phyloP scores from a whole-genome alignment of 2,113 vertebrate species.

The Mystacornis crossleyi region DNA sequence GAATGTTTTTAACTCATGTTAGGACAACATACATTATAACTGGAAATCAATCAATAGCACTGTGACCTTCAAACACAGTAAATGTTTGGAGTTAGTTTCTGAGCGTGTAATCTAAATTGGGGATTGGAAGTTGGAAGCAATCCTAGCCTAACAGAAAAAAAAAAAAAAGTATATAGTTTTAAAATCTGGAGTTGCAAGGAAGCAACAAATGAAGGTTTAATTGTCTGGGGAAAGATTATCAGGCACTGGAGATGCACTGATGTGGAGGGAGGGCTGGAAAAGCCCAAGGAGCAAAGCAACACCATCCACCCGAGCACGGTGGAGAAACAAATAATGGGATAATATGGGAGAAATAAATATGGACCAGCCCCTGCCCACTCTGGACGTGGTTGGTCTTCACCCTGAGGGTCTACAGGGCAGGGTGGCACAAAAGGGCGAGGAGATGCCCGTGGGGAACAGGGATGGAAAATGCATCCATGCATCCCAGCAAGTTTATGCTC shows the following conservation, averaged over 20 bases:
- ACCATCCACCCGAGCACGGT: neutral
- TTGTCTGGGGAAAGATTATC: slow-evolving; percentile 47
- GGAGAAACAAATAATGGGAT: neutral
- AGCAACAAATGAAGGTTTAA: slow-evolving; percentile 77
- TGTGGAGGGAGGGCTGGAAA: slow-evolving; percentile 17
- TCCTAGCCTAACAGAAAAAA: slow-evolving; percentile 76
- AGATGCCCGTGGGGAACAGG: neutral
- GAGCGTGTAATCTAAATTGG: slow-evolving; percentile 81
- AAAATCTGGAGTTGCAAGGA: slow-evolving; percentile 75
- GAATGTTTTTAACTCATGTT: slow-evolving; percentile 80
- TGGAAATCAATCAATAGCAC: slow-evolving; percentile 87
- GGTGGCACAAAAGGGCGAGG: neutral
- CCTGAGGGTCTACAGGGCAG: neutral
- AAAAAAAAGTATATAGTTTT: slow-evolving; percentile 63
- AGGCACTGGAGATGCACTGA: slow-evolving; percentile 25
- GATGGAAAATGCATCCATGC: neutral
- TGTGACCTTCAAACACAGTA: slow-evolving; percentile 82
- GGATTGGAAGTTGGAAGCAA: slow-evolving; percentile 79
- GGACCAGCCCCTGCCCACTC: neutral
- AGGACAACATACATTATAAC: slow-evolving; percentile 86
- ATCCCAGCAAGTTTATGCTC: neutral
- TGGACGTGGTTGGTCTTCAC: neutral
- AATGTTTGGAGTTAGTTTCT: slow-evolving; percentile 83
- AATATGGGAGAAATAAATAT: neutral
- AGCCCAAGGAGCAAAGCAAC: neutral